Conservation (phyloP, 2,113 vertebrate genomes). For the Stigmatopora nigra region DNA sequence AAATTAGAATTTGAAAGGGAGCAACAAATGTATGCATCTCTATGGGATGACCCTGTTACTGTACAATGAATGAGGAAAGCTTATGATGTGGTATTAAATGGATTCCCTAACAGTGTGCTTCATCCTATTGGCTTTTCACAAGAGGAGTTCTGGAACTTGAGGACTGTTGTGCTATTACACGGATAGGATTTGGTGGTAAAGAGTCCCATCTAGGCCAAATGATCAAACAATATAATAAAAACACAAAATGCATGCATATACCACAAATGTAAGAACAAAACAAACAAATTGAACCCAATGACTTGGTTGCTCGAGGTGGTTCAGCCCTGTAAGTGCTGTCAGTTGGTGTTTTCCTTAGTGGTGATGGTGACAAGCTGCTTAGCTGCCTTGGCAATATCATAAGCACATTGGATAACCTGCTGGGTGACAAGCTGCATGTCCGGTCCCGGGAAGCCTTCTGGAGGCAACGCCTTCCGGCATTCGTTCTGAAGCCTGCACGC, state of each 20-base stretch:
- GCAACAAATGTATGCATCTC: too few species aligned
- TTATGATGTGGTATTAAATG: conserved; percentile 29
- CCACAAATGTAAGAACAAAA: conserved; percentile 73
- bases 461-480: conserved; percentile 79
- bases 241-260: conserved; percentile 82
- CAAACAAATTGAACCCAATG: conserved; percentile 35
- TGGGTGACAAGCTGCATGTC: conserved; percentile 95
- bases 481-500: conserved; percentile 87
- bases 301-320: conserved; percentile 44
- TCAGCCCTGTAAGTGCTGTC: conserved; percentile 47
- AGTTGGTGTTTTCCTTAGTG: conserved; percentile 96
- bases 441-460: conserved; percentile 65
- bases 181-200: conserved; percentile 3
- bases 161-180: conserved; percentile 29
- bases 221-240: conserved; percentile 48
- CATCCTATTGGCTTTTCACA: neutral
- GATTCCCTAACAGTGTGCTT: conserved; percentile 32
- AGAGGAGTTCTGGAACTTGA: conserved; percentile 12
- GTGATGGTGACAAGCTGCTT: conserved; percentile 98
- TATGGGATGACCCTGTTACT: conserved; percentile 9
- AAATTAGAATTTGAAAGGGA: conserved; percentile 17
- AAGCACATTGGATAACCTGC: conserved; percentile 98
- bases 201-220: conserved; percentile 25
- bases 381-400: conserved; percentile 96
- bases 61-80: conserved; percentile 22